Percentiles rank a stretch among this genome's conserved stretches.
Evolutionary conservation across 2,113 vertebrate species (phyloP).

Genomic region (Junco hyemalis): DNA sequence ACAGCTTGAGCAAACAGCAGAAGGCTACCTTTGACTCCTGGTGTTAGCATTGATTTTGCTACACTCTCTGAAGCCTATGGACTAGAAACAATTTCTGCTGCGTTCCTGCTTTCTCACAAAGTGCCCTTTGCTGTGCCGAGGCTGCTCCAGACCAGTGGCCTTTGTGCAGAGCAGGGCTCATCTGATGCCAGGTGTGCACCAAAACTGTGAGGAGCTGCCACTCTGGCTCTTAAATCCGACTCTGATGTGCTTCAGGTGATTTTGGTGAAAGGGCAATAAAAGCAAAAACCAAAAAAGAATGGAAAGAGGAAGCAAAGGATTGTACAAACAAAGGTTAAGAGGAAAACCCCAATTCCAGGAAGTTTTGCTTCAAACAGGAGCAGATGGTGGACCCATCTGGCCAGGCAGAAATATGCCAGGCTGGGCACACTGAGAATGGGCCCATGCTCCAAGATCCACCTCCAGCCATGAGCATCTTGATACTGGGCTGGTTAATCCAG

Average conservation of each 20-base stretch:
- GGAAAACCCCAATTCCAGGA: slow-evolving; percentile 28
- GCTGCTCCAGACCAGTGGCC: neutral
- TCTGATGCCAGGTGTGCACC: neutral
- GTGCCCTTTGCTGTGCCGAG: neutral
- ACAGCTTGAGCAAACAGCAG: neutral
- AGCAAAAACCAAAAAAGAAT: neutral
- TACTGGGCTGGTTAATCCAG: slow-evolving; percentile 4
- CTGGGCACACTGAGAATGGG: slow-evolving; percentile 30
- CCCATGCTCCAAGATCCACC: slow-evolving; percentile 44
- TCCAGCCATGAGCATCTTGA: slow-evolving; percentile 36
- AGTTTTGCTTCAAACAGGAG: slow-evolving; percentile 20
- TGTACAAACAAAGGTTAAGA: slow-evolving; percentile 14
- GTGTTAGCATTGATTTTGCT: neutral
- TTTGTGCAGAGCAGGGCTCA: neutral
- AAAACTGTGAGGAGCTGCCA: neutral
- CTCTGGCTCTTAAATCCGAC: neutral
- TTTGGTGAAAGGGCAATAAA: neutral
- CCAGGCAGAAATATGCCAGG: slow-evolving; percentile 26
- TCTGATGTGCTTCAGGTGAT: neutral
- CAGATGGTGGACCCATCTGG: slow-evolving; percentile 63
- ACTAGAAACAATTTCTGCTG: neutral
- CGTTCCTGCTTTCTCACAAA: neutral
- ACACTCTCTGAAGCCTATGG: neutral
- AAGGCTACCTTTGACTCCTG: slow-evolving; percentile 5
- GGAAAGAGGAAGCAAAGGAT: neutral